Evolutionary conservation across 1,140 invertebrate genomes (phyloP).

Genomic region (Zelostemma sp.): DNA sequence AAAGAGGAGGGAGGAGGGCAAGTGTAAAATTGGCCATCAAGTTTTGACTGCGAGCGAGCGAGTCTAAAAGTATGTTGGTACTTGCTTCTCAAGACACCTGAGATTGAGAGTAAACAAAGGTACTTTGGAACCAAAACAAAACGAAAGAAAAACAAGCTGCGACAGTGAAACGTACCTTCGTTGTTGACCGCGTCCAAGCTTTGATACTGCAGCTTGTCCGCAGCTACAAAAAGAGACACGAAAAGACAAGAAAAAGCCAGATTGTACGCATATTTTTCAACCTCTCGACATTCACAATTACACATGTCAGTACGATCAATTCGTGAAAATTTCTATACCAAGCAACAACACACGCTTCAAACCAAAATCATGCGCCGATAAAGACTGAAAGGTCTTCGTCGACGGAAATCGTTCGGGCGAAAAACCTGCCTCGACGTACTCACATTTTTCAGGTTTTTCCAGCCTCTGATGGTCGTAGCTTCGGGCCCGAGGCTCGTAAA

Average conservation of each 20-base stretch:
- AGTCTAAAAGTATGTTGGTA: constrained; percentile 31
- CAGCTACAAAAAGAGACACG: constrained; percentile 69
- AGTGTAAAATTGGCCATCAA: constrained; percentile 6
- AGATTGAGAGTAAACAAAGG: too few relatives aligned
- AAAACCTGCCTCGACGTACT: constrained; percentile 33
- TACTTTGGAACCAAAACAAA: too few relatives aligned
- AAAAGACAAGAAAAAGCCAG: constrained; percentile 50
- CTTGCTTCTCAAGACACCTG: constrained; percentile 2
- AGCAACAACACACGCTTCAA: constrained; percentile 10
- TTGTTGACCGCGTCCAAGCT: constrained; percentile 76
- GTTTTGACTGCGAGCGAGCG: not conserved
- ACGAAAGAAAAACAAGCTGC: constrained; percentile 13
- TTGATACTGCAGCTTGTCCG: constrained; percentile 74
- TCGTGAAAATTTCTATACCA: not conserved
- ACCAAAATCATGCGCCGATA: constrained; percentile 34
- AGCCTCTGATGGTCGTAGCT: constrained; percentile 76
- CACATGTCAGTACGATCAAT: too few relatives aligned
- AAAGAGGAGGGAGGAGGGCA: not conserved
- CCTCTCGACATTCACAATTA: not conserved
- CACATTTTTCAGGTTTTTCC: constrained; percentile 72
- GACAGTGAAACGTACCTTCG: constrained; percentile 70
- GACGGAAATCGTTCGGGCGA: constrained; percentile 4
- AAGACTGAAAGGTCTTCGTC: constrained; percentile 35
- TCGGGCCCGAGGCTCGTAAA: constrained; percentile 72
- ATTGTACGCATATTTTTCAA: not conserved